Percentiles rank a stretch among this genome's conserved stretches.
phyloP scores from a whole-genome alignment of 35 echinoderm and acorn worm species.

The Patiria miniata region DNA sequence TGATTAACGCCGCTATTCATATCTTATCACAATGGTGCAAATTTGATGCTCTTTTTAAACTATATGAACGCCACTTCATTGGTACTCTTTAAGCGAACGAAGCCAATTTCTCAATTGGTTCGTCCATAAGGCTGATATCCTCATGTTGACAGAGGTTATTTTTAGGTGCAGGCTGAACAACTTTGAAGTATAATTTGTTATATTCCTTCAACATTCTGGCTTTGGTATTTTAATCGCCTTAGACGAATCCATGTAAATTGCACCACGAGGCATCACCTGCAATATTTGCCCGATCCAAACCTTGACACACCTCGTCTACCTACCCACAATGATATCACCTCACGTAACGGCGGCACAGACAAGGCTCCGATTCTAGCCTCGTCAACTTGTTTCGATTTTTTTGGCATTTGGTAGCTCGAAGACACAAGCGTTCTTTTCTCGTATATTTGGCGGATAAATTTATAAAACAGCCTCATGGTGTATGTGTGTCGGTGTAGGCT shows the following conservation, averaged over 20 bases:
- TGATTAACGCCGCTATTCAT: too few species aligned
- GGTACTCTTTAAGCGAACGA: too few species aligned
- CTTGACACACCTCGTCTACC: background rate
- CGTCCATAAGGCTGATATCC: too few species aligned
- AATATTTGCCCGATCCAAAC: background rate
- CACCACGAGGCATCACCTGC: slow-evolving; percentile 24
- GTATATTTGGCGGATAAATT: background rate
- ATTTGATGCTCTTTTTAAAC: too few species aligned
- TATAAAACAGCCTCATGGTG: background rate
- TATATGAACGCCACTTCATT: too few species aligned
- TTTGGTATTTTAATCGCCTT: background rate
- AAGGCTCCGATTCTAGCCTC: background rate
- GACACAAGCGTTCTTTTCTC: background rate
- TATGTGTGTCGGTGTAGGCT: background rate
- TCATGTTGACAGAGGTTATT: too few species aligned
- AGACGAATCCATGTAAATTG: background rate
- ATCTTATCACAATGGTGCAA: too few species aligned
- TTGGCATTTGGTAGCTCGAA: background rate
- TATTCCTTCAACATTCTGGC: background rate
- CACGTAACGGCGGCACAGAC: background rate
- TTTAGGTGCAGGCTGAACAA: too few species aligned
- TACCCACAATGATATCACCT: background rate
- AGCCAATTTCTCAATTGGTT: too few species aligned
- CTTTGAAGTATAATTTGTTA: too few species aligned
- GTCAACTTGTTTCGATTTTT: background rate